A percentile compares a stretch with the other conserved stretches of the same genome.
These are phyloP conservation scores for Chalcis sispes DNA, from an alignment of 2,888 invertebrate species.

Conservation along the genomic window DNA sequence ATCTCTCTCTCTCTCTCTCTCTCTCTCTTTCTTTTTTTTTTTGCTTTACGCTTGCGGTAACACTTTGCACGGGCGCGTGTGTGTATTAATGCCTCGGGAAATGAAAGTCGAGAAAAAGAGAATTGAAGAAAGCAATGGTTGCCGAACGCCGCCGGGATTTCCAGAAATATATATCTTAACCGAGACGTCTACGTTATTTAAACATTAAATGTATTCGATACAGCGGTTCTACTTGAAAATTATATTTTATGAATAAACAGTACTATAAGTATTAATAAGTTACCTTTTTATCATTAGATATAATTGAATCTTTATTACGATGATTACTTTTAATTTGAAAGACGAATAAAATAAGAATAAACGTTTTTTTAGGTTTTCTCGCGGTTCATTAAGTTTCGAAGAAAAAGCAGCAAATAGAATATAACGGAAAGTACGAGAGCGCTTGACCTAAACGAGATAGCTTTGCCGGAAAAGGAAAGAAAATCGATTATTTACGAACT, in stretches of 20 bases:
- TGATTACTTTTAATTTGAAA: neutral
- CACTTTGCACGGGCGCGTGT: conserved; percentile 19
- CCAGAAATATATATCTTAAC: too few species aligned
- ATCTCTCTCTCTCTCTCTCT: too few species aligned
- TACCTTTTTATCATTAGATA: too few species aligned
- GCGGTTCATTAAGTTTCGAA: conserved; percentile 31
- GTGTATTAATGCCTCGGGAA: conserved; percentile 36
- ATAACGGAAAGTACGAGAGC: conserved; percentile 28
- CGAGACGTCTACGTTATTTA: too few species aligned
- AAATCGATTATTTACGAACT: conserved; percentile 60
- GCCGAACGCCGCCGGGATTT: neutral
- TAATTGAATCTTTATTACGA: too few species aligned
- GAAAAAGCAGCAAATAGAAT: conserved; percentile 27
- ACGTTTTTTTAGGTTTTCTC: too few species aligned
- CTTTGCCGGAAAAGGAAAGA: conserved; percentile 40
- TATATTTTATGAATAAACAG: too few species aligned
- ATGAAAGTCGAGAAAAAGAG: conserved; percentile 3
- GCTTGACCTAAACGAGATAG: conserved; percentile 21
- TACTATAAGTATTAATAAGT: too few species aligned
- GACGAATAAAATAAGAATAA: neutral
- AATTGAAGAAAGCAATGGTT: neutral
- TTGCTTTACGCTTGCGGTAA: too few species aligned
- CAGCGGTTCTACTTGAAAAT: too few species aligned
- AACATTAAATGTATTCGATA: too few species aligned
- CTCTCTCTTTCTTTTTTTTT: too few species aligned